A percentile compares a stretch with the other conserved stretches of the same genome.
phyloP scores from a whole-genome alignment of 2,113 vertebrate genomes.

The Anolis carolinensis region DNA sequence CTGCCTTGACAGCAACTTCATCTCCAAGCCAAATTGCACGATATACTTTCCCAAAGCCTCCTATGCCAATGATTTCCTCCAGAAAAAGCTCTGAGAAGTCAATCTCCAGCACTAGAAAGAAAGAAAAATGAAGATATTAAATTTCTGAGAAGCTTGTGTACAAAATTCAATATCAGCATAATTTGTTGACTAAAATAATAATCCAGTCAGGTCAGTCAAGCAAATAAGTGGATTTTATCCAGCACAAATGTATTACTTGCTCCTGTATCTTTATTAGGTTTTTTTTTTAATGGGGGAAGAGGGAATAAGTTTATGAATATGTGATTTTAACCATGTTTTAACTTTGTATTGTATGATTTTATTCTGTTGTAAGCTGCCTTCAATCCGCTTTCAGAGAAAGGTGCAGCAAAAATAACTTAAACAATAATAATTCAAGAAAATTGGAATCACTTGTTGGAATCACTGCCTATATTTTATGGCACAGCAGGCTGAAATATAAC shows the following conservation, averaged over 20 bases:
- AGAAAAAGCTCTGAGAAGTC: conserved; percentile 91
- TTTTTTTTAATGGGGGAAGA: too few species aligned
- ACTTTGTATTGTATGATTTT: too few species aligned
- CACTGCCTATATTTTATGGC: neutral
- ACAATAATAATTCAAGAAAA: too few species aligned
- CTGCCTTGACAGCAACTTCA: conserved; percentile 96
- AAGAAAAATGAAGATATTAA: conserved; percentile 12
- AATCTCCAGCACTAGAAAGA: conserved; percentile 87
- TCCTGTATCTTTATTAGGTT: neutral
- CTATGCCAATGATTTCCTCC: conserved; percentile 98
- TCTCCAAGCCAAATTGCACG: conserved; percentile 88
- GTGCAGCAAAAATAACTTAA: too few species aligned
- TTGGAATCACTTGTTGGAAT: neutral
- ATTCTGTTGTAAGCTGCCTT: too few species aligned
- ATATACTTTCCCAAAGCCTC: conserved; percentile 97
- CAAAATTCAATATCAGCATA: neutral
- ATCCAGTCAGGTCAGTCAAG: neutral
- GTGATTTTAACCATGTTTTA: too few species aligned
- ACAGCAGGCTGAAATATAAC: neutral
- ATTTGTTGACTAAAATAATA: neutral
- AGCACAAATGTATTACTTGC: neutral
- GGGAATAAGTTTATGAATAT: too few species aligned
- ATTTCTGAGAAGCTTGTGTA: neutral
- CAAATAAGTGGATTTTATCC: neutral
- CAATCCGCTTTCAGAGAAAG: too few species aligned